These are phyloP conservation scores for Trichonephila clavata DNA, from an alignment of 1,140 invertebrate genomes.

Conservation along the genomic window DNA sequence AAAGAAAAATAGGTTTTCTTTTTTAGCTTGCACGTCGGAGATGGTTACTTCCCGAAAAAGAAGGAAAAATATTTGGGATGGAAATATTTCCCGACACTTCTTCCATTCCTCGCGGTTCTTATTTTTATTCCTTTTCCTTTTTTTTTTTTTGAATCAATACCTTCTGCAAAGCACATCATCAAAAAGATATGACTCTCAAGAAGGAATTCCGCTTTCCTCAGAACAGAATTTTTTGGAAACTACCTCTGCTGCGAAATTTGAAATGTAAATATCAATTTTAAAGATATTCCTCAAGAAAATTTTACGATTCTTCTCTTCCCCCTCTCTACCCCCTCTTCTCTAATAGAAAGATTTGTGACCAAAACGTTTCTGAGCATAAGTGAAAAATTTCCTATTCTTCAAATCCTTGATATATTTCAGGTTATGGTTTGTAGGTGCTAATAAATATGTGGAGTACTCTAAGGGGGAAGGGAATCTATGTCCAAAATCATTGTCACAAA, in stretches of 20 bases:
- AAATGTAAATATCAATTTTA: background rate
- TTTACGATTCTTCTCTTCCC: too few species aligned
- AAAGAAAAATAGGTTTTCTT: background rate
- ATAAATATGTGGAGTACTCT: too few species aligned
- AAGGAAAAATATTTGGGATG: constrained; percentile 34
- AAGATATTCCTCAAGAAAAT: background rate
- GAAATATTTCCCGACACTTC: background rate
- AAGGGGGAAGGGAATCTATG: too few species aligned
- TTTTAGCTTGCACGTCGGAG: background rate
- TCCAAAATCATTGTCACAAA: too few species aligned
- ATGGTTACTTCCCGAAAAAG: constrained; percentile 28
- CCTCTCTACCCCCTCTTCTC: too few species aligned
- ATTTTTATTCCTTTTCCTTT: background rate
- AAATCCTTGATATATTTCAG: too few species aligned
- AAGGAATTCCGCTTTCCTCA: background rate
- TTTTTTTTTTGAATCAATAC: background rate
- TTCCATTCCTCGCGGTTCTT: background rate
- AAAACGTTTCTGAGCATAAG: too few species aligned
- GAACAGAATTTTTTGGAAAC: background rate
- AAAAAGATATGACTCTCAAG: background rate
- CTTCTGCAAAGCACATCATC: background rate
- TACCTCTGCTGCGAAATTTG: background rate
- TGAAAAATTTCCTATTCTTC: too few species aligned
- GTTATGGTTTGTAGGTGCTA: too few species aligned
- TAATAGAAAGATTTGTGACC: too few species aligned